Evolutionary conservation across 2,888 invertebrate genomes (phyloP), one percentile per base, ranked within the genome.

Genomic region (Chironomus riparius): DNA sequence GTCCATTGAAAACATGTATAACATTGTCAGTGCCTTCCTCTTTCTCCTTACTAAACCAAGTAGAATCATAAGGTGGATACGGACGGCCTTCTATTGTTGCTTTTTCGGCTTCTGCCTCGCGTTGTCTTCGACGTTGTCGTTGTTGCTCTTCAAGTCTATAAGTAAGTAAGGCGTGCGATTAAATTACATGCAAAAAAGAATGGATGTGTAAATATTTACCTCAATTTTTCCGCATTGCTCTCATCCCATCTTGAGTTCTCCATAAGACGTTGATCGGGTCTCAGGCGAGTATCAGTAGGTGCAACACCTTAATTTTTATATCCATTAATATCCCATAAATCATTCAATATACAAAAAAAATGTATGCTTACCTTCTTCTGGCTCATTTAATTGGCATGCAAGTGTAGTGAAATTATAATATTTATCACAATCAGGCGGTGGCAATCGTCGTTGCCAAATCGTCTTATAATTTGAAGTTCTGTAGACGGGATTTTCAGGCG

Each of bases 241-340:
- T 92, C 93, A 81, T 97, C 93, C 94, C 97, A 96, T 76, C 87
- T 86, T 3, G 96, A 97, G 78, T 93, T 89, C 85, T 98, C 98
- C 98, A 99, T 99, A 79, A 97, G 88, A 73, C 98, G 89, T 86
- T 99, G 99, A 88, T 99, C 99, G 77, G 98, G 98, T 76, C 99
- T 88, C 74, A 88, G 85, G 47, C 98, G 89, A 74, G 94, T 92
- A 87, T 99, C 99, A 0, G 98, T 97, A 10, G 98, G 98, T 72
- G 97, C 97, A 38, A 98, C 91, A 78, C 90, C 92, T 38, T 10
- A 38, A 38, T 10, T 38, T 10, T 38, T 4, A 91, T 10, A 38
- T 38, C 2, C 10, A 38, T 38, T 38, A 38, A 38, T 10, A 38
- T 38, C 89, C 85, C 99, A 99, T 68, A 88, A 87, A 86, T 99